A percentile compares a stretch with the other conserved stretches of the same genome.
Evolutionary conservation across 2,888 invertebrate genomes (phyloP).

Genomic region (Euzetes globulus): DNA sequence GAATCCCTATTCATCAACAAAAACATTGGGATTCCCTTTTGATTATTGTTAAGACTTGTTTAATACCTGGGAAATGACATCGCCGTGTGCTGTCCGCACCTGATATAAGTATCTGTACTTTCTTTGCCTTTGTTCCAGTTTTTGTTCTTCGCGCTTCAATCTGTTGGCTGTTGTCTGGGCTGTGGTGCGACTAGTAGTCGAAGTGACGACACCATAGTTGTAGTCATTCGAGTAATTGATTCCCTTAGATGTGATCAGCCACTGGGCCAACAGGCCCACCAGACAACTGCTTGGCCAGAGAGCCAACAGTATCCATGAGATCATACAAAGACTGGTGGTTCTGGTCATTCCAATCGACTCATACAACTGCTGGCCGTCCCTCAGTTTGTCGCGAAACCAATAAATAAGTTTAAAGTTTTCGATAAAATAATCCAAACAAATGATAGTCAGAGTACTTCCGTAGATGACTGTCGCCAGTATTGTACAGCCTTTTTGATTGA

Average conservation of each 20-base stretch:
- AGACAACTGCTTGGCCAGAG: slow-evolving; percentile 65
- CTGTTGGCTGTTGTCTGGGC: not conserved
- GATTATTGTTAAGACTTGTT: no score
- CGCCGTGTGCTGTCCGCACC: slow-evolving; percentile 77
- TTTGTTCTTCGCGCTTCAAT: slow-evolving; percentile 61
- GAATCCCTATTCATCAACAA: no score
- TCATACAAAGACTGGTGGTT: slow-evolving; percentile 55
- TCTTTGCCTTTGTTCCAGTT: slow-evolving; percentile 75
- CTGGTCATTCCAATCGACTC: slow-evolving; percentile 20
- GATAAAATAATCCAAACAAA: slow-evolving; percentile 65
- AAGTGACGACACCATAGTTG: slow-evolving; percentile 30
- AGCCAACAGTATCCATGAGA: slow-evolving; percentile 64
- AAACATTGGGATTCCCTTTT: no score
- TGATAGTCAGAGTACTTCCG: slow-evolving; percentile 64
- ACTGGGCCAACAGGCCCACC: slow-evolving; percentile 62
- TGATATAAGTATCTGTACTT: slow-evolving; percentile 88
- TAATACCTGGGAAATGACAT: slow-evolving; percentile 72
- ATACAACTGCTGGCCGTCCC: slow-evolving; percentile 37
- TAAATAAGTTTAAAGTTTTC: slow-evolving; percentile 59
- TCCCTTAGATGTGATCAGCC: slow-evolving; percentile 60
- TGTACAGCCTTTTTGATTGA: slow-evolving; percentile 48
- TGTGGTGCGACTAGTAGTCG: not conserved
- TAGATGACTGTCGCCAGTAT: slow-evolving; percentile 67
- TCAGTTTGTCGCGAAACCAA: slow-evolving; percentile 59
- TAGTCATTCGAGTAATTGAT: slow-evolving; percentile 47